Conservation (phyloP, 1,140 invertebrate species). For the Scaptomyza hsui region DNA sequence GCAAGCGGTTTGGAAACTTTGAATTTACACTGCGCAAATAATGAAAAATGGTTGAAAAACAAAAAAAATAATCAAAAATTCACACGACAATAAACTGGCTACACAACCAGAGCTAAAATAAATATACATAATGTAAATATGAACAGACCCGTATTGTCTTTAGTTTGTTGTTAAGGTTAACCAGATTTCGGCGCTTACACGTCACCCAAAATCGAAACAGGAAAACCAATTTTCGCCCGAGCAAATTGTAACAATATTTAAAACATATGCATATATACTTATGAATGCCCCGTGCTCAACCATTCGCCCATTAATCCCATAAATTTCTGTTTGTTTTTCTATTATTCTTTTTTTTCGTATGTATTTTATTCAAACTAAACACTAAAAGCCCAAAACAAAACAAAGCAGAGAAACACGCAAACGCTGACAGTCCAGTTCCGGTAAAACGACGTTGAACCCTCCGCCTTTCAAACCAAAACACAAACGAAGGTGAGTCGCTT, state of each 20-base stretch:
- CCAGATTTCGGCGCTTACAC: constrained; percentile 53
- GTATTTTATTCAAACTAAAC: constrained; percentile 25
- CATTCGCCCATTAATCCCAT: constrained; percentile 43
- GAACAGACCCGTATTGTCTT: constrained; percentile 27
- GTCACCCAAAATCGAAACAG: constrained; percentile 42
- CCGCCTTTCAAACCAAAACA: constrained; percentile 10
- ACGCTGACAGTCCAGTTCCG: constrained; percentile 50
- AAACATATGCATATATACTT: constrained; percentile 32
- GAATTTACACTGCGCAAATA: constrained; percentile 33
- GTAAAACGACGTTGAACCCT: constrained; percentile 24
- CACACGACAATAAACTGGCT: constrained; percentile 48
- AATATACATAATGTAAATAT: constrained; percentile 48
- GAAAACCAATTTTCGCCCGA: constrained; percentile 49
- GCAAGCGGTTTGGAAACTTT: constrained; percentile 21
- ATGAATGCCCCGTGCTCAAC: constrained; percentile 17
- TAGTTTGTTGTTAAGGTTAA: constrained; percentile 62
- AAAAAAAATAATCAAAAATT: constrained; percentile 48
- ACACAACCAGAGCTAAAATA: constrained; percentile 18
- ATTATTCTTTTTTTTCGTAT: constrained; percentile 9
- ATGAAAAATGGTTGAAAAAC: constrained; percentile 8
- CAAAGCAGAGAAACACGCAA: constrained; percentile 22
- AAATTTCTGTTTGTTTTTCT: constrained; percentile 45
- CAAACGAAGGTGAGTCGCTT: constrained; percentile 44
- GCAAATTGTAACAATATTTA: constrained; percentile 71
- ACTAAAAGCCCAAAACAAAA: constrained; percentile 38